These are phyloP conservation scores for Tricholaema leucomelas DNA, from an alignment of 2,113 vertebrate genomes.

Conservation along the genomic window DNA sequence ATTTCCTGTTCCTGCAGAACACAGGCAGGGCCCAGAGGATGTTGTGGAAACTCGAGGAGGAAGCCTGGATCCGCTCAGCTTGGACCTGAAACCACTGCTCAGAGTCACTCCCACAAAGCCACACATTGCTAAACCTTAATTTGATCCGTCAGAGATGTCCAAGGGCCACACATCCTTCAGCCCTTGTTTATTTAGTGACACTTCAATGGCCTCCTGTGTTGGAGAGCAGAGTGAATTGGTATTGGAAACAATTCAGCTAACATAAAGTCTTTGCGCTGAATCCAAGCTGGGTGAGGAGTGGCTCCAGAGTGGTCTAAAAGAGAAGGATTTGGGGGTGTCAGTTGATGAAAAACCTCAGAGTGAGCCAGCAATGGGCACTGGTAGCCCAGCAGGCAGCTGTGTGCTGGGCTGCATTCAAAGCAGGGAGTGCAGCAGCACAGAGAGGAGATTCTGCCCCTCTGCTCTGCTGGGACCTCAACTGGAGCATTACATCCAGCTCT, in stretches of 20 bases:
- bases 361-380: no score
- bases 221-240: background rate
- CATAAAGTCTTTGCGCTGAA: background rate
- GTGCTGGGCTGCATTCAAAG: no score
- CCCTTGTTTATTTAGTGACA: conserved; percentile 23
- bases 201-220: conserved; percentile 7
- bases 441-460: no score
- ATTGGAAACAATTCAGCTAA: background rate
- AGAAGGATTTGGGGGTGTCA: no score
- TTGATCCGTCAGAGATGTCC: conserved; percentile 10
- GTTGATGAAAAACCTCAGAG: no score
- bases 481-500: no score
- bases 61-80: conserved; percentile 40
- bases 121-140: background rate
- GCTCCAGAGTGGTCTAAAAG: no score
- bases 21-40: background rate
- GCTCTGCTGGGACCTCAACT: no score
- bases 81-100: background rate
- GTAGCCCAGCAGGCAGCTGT: no score
- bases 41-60: background rate
- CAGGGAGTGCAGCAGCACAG: background rate
- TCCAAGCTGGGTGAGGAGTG: no score
- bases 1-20: conserved; percentile 30
- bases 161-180: background rate
- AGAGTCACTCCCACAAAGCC: conserved; percentile 30